A percentile compares a stretch with the other conserved stretches of the same genome.
Conservation (phyloP, 2,888 invertebrate genomes). For the Leptura quadrifasciata region DNA sequence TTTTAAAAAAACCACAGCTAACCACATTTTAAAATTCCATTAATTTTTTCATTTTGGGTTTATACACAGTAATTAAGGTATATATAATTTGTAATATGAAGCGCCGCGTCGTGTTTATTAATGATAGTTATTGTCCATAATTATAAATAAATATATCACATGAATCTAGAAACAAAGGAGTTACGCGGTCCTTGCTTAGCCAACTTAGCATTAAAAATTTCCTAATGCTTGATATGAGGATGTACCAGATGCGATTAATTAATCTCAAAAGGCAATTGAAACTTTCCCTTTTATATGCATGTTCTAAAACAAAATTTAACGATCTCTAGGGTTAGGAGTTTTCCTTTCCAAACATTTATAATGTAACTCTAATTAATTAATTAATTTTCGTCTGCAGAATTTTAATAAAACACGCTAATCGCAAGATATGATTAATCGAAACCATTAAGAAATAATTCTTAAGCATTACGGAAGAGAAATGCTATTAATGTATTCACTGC, state of each 20-base stretch:
- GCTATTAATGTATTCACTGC: slow-evolving; percentile 18
- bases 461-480: neutral
- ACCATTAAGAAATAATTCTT: slow-evolving; percentile 9
- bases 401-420: slow-evolving; percentile 24
- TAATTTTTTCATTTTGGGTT: too few relatives aligned
- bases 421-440: slow-evolving; percentile 15
- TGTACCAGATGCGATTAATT: slow-evolving; percentile 43
- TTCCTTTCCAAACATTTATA: slow-evolving; percentile 31
- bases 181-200: too few relatives aligned
- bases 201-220: neutral
- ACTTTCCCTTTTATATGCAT: slow-evolving; percentile 41
- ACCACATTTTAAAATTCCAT: too few relatives aligned
- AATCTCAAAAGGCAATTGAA: slow-evolving; percentile 46
- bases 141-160: too few relatives aligned
- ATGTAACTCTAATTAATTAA: slow-evolving; percentile 31
- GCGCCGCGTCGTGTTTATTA: too few relatives aligned
- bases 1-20: too few relatives aligned
- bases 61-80: too few relatives aligned
- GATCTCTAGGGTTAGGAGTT: slow-evolving; percentile 13
- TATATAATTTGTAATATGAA: too few relatives aligned
- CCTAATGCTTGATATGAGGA: slow-evolving; percentile 16
- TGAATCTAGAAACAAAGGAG: too few relatives aligned
- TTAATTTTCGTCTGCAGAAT: neutral
- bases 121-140: too few relatives aligned
- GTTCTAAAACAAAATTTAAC: slow-evolving; percentile 45